Evolutionary conservation across 1,140 invertebrate species (phyloP).

Genomic region (Penaeus vannamei): DNA sequence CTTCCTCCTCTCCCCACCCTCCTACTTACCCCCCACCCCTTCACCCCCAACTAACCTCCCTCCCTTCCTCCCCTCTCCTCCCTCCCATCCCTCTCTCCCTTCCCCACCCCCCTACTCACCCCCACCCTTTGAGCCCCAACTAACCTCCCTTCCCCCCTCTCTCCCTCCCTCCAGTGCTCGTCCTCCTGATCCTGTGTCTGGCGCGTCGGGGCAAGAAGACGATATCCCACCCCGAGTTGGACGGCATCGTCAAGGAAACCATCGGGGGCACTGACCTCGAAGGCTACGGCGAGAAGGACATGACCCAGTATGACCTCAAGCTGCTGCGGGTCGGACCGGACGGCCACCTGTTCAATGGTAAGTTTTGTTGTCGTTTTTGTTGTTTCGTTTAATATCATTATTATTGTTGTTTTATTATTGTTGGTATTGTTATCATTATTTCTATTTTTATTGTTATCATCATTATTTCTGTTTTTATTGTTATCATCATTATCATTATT

Average conservation of each 20-base stretch:
- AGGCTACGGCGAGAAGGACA: conserved; percentile 58
- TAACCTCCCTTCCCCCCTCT: not conserved
- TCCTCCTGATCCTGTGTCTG: conserved; percentile 56
- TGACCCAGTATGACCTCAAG: conserved; percentile 60
- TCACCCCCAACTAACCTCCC: no score
- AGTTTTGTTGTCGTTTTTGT: not conserved
- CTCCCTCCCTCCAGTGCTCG: conserved; percentile 39
- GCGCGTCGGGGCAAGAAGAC: conserved; percentile 52
- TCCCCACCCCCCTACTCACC: no score
- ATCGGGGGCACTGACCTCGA: conserved; percentile 56
- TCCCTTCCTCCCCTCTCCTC: no score
- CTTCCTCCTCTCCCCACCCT: no score
- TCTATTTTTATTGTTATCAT: no score
- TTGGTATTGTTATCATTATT: not conserved
- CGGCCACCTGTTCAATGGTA: conserved; percentile 53
- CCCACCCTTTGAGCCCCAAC: no score
- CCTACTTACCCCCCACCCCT: no score
- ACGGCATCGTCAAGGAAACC: conserved; percentile 59
- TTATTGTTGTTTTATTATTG: not conserved
- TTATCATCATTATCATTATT: no score
- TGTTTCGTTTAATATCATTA: no score
- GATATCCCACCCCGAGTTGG: conserved; percentile 51
- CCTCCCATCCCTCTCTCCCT: no score
- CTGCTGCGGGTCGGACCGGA: conserved; percentile 50
- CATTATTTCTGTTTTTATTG: no score